phyloP scores from a whole-genome alignment of 1,140 invertebrate species.

The Trinorchestia longiramus region DNA sequence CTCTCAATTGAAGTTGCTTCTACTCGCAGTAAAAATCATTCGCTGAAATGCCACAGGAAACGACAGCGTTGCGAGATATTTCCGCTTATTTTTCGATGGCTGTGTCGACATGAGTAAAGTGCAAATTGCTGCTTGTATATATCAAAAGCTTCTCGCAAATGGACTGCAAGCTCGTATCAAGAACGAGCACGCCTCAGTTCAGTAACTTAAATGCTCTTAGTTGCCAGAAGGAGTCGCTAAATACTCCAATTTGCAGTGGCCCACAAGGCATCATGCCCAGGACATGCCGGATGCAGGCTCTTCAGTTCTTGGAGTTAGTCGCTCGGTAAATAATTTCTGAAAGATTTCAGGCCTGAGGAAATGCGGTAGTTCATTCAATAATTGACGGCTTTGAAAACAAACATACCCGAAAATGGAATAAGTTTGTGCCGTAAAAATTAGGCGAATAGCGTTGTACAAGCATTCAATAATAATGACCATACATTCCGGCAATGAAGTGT shows the following conservation, averaged over 20 bases:
- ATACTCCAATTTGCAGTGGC: not conserved
- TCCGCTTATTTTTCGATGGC: not conserved
- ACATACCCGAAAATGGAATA: not conserved
- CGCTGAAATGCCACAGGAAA: not conserved
- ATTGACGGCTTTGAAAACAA: not conserved
- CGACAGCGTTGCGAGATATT: not conserved
- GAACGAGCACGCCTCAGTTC: not conserved
- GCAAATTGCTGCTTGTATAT: not conserved
- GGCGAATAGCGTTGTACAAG: not conserved
- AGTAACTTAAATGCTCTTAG: not conserved
- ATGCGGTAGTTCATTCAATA: not conserved
- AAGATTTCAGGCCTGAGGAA: not conserved
- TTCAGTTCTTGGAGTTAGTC: not conserved
- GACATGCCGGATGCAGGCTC: not conserved
- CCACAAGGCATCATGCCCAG: not conserved
- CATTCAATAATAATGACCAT: not conserved
- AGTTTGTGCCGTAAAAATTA: not conserved
- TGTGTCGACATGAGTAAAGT: not conserved
- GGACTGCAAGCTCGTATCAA: not conserved
- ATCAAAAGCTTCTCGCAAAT: not conserved
- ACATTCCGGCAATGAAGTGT: no score
- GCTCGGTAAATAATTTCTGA: not conserved
- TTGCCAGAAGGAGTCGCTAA: not conserved
- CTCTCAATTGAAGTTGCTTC: not conserved
- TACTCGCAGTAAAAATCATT: not conserved